Evolutionary conservation across 2,888 invertebrate genomes (phyloP).

Genomic region (Archaeoteleia sp.): DNA sequence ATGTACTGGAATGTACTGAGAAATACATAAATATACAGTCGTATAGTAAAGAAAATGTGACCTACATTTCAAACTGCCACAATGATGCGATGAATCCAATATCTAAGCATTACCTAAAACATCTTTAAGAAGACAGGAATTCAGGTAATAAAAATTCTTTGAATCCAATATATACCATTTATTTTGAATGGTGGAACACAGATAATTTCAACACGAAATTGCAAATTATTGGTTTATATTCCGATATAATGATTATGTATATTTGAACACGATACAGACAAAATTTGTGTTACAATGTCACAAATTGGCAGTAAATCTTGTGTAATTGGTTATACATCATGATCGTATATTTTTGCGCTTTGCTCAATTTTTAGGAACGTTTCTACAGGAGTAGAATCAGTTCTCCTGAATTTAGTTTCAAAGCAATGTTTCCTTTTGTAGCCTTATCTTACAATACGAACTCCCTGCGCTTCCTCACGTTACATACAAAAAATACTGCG

Average conservation of each 20-base stretch:
- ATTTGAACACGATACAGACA: constrained; percentile 8
- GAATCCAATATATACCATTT: constrained; percentile 14
- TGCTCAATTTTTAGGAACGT: constrained; percentile 31
- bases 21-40: no score
- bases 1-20: no score
- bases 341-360: constrained; percentile 5
- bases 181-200: constrained; percentile 47
- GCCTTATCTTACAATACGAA: constrained; percentile 21
- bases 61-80: no score
- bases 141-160: constrained; percentile 1
- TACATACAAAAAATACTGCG: constrained; percentile 54
- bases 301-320: constrained; percentile 24
- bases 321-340: constrained; percentile 16
- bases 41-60: no score
- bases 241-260: no score
- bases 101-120: neutral
- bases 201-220: constrained; percentile 36
- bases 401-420: constrained; percentile 18
- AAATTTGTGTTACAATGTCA: constrained; percentile 10
- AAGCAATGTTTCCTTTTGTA: constrained; percentile 3
- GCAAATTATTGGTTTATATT: constrained; percentile 18
- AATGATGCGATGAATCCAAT: no score
- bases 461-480: constrained; percentile 15
- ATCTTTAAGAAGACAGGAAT: neutral
- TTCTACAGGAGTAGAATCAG: constrained; percentile 16